phyloP scores from a whole-genome alignment of 2,888 invertebrate species.

The Homarus gammarus region DNA sequence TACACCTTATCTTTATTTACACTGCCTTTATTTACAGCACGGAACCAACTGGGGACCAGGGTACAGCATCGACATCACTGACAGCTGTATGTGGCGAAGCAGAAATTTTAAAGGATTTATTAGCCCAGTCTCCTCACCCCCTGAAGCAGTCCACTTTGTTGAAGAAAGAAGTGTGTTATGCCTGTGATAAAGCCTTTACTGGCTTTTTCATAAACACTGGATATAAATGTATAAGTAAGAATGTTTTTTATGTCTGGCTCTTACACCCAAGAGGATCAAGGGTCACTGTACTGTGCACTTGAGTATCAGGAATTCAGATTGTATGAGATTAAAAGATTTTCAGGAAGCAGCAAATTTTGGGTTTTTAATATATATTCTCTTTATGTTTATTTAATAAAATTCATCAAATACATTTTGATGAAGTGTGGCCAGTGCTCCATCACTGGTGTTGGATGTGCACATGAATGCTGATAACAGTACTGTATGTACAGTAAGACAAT shows the following conservation, averaged over 20 bases:
- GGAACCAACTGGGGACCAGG: slow-evolving; percentile 32
- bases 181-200: slow-evolving; percentile 90
- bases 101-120: slow-evolving; percentile 56
- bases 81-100: slow-evolving; percentile 27
- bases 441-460: too few relatives aligned
- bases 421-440: too few relatives aligned
- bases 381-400: too few relatives aligned
- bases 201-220: slow-evolving; percentile 82
- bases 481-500: too few relatives aligned
- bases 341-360: too few relatives aligned
- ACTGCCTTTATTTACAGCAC: slow-evolving; percentile 21
- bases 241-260: neutral
- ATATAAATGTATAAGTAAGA: slow-evolving; percentile 82
- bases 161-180: slow-evolving; percentile 90
- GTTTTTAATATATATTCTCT: neutral
- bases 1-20: too few relatives aligned
- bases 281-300: too few relatives aligned
- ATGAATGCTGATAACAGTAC: too few relatives aligned
- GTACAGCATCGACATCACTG: slow-evolving; percentile 17
- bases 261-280: too few relatives aligned
- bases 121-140: slow-evolving; percentile 84
- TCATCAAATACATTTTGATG: too few relatives aligned
- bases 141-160: slow-evolving; percentile 85
- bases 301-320: too few relatives aligned
- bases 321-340: too few relatives aligned